Percentiles rank a stretch among this genome's conserved stretches.
Evolutionary conservation across 2,113 vertebrate species (phyloP).

Genomic region (Eretmochelys imbricata): DNA sequence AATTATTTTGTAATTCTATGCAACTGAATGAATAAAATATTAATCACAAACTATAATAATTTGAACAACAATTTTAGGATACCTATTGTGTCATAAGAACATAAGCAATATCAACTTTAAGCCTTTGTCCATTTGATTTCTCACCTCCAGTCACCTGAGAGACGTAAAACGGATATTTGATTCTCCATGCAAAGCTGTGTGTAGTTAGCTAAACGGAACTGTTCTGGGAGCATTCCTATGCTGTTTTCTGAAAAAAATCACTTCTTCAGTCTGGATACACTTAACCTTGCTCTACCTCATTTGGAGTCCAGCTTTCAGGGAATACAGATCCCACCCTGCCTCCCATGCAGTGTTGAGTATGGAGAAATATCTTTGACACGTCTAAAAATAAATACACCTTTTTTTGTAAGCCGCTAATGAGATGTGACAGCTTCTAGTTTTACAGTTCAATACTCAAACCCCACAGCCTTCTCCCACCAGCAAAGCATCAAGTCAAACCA

Average conservation of each 20-base stretch:
- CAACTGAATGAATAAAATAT: neutral
- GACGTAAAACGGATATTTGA: neutral
- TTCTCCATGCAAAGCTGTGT: neutral
- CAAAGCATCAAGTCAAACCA: neutral
- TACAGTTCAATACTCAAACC: neutral
- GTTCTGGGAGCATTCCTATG: neutral
- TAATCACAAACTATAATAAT: neutral
- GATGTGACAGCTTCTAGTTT: neutral
- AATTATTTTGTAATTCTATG: neutral
- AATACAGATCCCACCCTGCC: neutral
- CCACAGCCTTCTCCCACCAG: neutral
- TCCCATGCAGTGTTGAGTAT: no score
- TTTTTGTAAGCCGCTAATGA: neutral
- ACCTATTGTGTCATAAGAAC: no score
- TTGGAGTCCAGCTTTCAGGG: neutral
- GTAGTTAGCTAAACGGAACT: neutral
- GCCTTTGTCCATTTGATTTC: neutral
- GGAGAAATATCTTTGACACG: neutral
- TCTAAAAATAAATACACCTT: neutral
- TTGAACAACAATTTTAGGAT: neutral
- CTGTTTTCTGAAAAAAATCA: neutral
- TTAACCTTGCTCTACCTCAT: neutral
- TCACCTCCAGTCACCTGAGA: neutral
- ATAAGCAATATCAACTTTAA: neutral
- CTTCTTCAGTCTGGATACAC: neutral